phyloP scores from a whole-genome alignment of 2,888 invertebrate genomes.

The Drosophila ustulata region DNA sequence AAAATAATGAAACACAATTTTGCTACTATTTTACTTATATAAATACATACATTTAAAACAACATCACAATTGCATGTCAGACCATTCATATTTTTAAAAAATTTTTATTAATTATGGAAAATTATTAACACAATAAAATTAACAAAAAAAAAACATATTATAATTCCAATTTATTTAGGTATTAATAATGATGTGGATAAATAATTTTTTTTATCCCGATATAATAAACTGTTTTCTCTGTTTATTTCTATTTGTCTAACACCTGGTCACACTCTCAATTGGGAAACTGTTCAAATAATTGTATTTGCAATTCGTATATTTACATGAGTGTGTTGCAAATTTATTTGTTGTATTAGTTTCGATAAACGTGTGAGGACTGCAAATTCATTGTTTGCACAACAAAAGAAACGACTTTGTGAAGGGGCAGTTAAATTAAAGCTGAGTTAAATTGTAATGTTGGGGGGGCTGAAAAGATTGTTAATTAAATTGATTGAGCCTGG shows the following conservation, averaged over 20 bases:
- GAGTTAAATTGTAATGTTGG: neutral
- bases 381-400: conserved; percentile 41
- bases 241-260: neutral
- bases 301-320: neutral
- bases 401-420: conserved; percentile 22
- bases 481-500: conserved; percentile 46
- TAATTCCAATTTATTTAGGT: neutral
- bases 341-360: conserved; percentile 26
- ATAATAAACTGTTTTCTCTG: too few relatives aligned
- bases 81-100: too few relatives aligned
- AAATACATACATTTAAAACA: neutral
- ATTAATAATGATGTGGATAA: too few relatives aligned
- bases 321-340: conserved; percentile 1
- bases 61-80: too few relatives aligned
- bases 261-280: conserved; percentile 6
- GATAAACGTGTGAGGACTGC: conserved; percentile 35
- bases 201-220: too few relatives aligned
- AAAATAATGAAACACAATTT: too few relatives aligned
- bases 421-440: conserved; percentile 33
- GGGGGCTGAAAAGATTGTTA: conserved; percentile 19
- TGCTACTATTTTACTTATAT: neutral
- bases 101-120: too few relatives aligned
- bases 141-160: neutral
- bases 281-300: conserved; percentile 19
- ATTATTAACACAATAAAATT: neutral